Percentiles rank a stretch among this genome's conserved stretches.
phyloP scores from a whole-genome alignment of 1,140 invertebrate genomes.

The Anagrus nilaparvatae region DNA sequence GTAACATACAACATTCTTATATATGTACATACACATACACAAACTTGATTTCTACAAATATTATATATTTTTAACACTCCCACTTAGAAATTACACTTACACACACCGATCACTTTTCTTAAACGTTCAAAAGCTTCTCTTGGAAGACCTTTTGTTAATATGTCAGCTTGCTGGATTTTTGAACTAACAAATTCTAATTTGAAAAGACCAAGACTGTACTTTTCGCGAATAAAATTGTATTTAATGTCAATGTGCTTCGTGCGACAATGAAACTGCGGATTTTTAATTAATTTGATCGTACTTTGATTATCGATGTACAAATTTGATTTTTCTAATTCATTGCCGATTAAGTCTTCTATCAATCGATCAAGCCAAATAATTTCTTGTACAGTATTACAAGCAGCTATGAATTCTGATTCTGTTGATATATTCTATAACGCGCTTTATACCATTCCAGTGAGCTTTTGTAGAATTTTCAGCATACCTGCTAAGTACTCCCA shows the following conservation, averaged over 20 bases:
- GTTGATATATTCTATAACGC: constrained; percentile 40
- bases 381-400: constrained; percentile 33
- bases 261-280: constrained; percentile 25
- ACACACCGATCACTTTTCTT: too few relatives aligned
- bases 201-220: constrained; percentile 1
- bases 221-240: constrained; percentile 21
- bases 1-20: too few relatives aligned
- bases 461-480: constrained; percentile 30
- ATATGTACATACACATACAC: too few relatives aligned
- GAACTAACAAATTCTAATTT: background rate
- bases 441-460: constrained; percentile 34
- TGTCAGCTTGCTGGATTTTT: too few relatives aligned
- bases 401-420: constrained; percentile 41
- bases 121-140: too few relatives aligned
- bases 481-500: constrained; percentile 28
- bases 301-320: constrained; percentile 20
- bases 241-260: constrained; percentile 29
- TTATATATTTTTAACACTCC: too few relatives aligned
- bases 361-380: constrained; percentile 26
- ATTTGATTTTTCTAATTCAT: too few relatives aligned
- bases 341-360: constrained; percentile 5
- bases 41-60: too few relatives aligned
- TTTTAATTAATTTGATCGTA: constrained; percentile 22
- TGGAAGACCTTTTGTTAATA: too few relatives aligned
- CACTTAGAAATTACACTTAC: too few relatives aligned